Base-by-base conservation (phyloP, 2,888 invertebrate species). In the Drosophila merina region DNA sequence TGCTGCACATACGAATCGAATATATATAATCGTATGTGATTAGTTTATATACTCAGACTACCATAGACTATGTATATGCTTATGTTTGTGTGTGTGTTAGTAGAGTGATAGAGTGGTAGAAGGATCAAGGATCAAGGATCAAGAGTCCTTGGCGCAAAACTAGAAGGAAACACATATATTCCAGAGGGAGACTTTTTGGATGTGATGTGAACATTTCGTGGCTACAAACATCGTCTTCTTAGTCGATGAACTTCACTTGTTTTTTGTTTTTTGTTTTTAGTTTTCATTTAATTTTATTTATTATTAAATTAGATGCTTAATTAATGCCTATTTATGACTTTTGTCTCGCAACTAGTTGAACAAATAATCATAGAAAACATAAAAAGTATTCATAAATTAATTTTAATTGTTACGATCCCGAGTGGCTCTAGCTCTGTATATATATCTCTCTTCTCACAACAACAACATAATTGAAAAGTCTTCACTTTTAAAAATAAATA, bases 251-350 rank as follows among this genome's bases (percentile, higher is more conserved):
- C 56, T 64, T 64, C 45, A 14, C 33, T 20, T 20, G 20, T 30
- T 60, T 62, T 66, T 40, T 54, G 36, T 28, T 44, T 52, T 33
- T 36, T 25, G 36, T 9, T 60, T 49, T 52, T 60, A 40, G 7
- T 20, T 49, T 57, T 57, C 59, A 45, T 12, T 57, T 74, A 48
- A 57, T 47, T 69, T 55, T 64, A 57, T 58, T 63, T 33, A 60
- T 71, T 70, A 49, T 72, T 57, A 45, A 57, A 60, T 80, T 64
- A 74, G 45, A 77, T 69, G 52, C 81, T 70, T 55, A 76, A 64
- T 57, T 81, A 50, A 79, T 76, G 76, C 82, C 70, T 79, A 81
- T 77, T 85, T 81, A 88, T 81, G 88, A 86, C 88, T 80, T 80
- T 80, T 79, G 64, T 87, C 64, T 81, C 85, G 87, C 87, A 79